Conservation (phyloP, 2,888 invertebrate genomes). For the Drosophila eohydei region DNA sequence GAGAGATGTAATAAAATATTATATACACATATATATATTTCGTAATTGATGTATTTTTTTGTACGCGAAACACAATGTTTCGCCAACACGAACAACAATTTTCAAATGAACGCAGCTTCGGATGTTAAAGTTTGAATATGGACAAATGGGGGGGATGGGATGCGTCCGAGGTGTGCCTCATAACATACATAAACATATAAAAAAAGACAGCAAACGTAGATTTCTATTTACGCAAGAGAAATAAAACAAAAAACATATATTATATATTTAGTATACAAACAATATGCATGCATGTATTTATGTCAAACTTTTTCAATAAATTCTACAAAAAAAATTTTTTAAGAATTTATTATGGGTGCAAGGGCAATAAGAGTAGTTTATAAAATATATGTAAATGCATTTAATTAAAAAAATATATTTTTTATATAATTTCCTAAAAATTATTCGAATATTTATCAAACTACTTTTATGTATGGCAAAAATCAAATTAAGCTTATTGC, state of each 20-base stretch:
- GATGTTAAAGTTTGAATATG: constrained; percentile 14
- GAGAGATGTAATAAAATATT: constrained; percentile 51
- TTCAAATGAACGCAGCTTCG: constrained; percentile 41
- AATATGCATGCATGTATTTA: constrained; percentile 84
- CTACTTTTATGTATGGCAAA: not conserved
- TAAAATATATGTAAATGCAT: too few species aligned
- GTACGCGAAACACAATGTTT: constrained; percentile 41
- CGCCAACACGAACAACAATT: constrained; percentile 50
- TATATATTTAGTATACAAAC: constrained; percentile 83
- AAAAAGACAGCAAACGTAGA: constrained; percentile 68
- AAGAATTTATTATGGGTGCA: not conserved
- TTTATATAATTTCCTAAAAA: too few species aligned
- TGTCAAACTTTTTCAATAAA: constrained; percentile 84
- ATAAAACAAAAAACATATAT: constrained; percentile 75
- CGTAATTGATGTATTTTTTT: constrained; percentile 70
- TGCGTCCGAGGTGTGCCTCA: constrained; percentile 30
- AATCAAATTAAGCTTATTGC: not conserved
- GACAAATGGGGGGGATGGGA: constrained; percentile 17
- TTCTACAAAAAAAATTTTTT: constrained; percentile 60
- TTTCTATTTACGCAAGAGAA: constrained; percentile 76
- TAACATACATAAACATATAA: constrained; percentile 8
- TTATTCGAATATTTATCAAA: not conserved
- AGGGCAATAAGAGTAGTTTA: too few species aligned
- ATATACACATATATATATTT: constrained; percentile 54
- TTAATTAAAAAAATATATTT: too few species aligned